Conservation (phyloP, 2,888 invertebrate species). For the Amblyjoppa fuscipennis region DNA sequence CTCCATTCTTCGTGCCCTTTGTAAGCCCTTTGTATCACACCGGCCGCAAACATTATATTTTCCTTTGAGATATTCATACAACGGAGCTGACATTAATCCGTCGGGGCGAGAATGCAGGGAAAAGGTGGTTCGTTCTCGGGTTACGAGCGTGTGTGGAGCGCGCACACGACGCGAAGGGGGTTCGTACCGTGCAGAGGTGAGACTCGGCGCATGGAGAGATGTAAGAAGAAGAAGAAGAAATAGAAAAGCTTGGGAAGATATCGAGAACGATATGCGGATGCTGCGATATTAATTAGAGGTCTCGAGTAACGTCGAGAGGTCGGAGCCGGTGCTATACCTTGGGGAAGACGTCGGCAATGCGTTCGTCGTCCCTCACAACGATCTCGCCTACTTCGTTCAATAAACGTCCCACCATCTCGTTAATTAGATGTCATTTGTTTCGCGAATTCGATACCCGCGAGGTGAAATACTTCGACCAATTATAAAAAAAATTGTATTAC, state of each 20-base stretch:
- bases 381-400: conserved; percentile 8
- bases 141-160: conserved; percentile 12
- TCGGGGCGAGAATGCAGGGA: conserved; percentile 37
- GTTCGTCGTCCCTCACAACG: not conserved
- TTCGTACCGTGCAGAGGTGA: conserved; percentile 1
- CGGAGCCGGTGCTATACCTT: not conserved
- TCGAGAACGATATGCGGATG: conserved; percentile 19
- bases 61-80: conserved; percentile 39
- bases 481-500: not conserved
- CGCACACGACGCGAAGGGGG: not conserved
- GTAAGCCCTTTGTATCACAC: conserved; percentile 26
- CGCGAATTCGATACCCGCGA: not conserved
- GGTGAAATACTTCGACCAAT: not conserved
- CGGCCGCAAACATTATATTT: conserved; percentile 22
- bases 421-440: not conserved
- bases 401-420: not conserved
- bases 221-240: not conserved
- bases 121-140: conserved; percentile 30
- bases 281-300: conserved; percentile 33
- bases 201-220: not conserved
- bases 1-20: conserved; percentile 28
- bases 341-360: not conserved
- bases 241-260: conserved; percentile 30
- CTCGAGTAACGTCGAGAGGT: conserved; percentile 27
- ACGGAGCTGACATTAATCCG: conserved; percentile 42